Conservation (phyloP, 1,140 invertebrate species). For the Diachasma alloeum region DNA sequence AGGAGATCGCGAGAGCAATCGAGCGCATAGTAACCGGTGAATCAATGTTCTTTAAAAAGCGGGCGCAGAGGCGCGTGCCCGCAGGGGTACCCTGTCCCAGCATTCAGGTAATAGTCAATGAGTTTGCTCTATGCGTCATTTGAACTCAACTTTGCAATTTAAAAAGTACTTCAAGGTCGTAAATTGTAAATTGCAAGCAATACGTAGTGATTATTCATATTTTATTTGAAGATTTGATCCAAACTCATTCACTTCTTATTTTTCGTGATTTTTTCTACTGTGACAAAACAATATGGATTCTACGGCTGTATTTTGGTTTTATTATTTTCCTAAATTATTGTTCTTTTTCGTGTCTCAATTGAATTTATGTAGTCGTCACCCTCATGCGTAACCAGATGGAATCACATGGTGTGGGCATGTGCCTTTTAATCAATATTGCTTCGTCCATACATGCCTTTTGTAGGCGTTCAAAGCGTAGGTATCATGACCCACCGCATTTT, state of each 20-base stretch:
- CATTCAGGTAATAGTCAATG: conserved; percentile 84
- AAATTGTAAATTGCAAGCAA: neutral
- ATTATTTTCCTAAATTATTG: neutral
- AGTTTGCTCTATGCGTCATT: conserved; percentile 49
- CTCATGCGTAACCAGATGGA: conserved; percentile 10
- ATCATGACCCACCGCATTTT: conserved; percentile 10
- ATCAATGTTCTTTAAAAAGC: conserved; percentile 35
- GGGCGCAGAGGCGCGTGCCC: conserved; percentile 68
- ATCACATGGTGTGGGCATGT: neutral
- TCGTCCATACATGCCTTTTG: conserved; percentile 23
- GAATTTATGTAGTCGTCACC: neutral
- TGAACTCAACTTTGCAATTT: neutral
- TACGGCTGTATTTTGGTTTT: neutral
- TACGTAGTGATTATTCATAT: too few relatives aligned
- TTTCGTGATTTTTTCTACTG: conserved; percentile 8
- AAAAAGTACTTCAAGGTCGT: neutral
- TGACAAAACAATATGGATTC: conserved; percentile 26
- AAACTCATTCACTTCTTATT: conserved; percentile 32
- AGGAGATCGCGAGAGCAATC: conserved; percentile 25
- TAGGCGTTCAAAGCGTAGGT: conserved; percentile 22
- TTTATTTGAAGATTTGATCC: conserved; percentile 5
- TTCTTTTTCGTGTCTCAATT: neutral
- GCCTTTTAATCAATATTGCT: conserved; percentile 30
- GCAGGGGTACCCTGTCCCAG: conserved; percentile 97
- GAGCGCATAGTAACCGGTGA: conserved; percentile 14